Conservation (phyloP, 1,140 invertebrate species). For the Mesaphorura yosii region DNA sequence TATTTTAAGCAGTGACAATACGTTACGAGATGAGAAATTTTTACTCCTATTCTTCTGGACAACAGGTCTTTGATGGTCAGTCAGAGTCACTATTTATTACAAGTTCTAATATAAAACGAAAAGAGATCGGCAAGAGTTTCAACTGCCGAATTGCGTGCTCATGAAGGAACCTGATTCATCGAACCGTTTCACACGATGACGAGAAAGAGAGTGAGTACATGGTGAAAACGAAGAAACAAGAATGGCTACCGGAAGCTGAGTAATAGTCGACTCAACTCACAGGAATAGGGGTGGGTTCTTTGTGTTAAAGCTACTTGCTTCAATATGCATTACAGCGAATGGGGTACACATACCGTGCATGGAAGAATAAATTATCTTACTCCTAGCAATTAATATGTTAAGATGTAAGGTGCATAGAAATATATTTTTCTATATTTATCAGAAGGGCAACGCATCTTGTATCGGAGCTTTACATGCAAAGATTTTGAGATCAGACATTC, state of each 20-base stretch:
- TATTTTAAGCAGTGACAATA: too few relatives aligned
- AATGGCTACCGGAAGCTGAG: constrained; percentile 31
- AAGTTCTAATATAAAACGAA: too few relatives aligned
- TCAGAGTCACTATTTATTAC: background rate
- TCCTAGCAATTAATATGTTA: background rate
- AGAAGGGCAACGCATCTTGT: too few relatives aligned
- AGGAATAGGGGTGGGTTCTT: background rate
- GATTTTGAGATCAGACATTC: too few relatives aligned
- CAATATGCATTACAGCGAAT: too few relatives aligned
- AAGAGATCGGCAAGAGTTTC: too few relatives aligned
- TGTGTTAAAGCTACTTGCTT: too few relatives aligned
- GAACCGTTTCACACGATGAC: constrained; percentile 16
- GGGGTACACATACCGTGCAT: background rate
- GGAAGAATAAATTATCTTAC: background rate
- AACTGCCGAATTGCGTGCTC: constrained; percentile 9
- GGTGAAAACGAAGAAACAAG: background rate
- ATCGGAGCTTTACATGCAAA: too few relatives aligned
- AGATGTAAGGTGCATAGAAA: background rate
- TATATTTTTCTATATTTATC: background rate
- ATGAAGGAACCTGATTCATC: constrained; percentile 12
- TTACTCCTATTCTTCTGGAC: too few relatives aligned
- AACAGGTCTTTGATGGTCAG: too few relatives aligned
- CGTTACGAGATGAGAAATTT: too few relatives aligned
- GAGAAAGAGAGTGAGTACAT: background rate
- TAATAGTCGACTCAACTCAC: background rate